A percentile compares a stretch with the other conserved stretches of the same genome.
Conservation (phyloP, 2,797 vertebrate genomes). For the Austrolebias charrua region DNA sequence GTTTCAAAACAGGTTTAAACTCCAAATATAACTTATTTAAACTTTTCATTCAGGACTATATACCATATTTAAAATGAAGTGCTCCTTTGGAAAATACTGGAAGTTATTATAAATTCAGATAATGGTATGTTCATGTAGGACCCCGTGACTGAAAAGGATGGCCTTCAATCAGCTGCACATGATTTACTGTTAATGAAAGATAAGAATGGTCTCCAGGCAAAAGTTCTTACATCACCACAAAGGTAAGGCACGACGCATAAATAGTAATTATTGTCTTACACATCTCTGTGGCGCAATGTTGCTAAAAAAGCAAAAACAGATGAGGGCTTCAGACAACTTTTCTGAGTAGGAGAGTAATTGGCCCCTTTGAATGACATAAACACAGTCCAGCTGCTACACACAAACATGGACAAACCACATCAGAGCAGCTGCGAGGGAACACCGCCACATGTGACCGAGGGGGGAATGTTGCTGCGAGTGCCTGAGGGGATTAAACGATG, state of each 20-base stretch:
- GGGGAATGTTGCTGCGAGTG: conserved; percentile 50
- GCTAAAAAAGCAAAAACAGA: conserved; percentile 47
- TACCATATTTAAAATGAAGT: too few relatives aligned
- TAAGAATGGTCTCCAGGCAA: conserved; percentile 6
- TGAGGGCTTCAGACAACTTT: conserved; percentile 48
- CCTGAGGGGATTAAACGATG: conserved; percentile 40
- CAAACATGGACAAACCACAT: conserved; percentile 67
- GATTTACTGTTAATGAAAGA: conserved; percentile 25
- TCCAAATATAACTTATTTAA: too few relatives aligned
- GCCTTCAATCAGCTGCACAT: conserved; percentile 6
- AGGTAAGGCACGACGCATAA: conserved; percentile 27
- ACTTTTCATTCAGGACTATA: too few relatives aligned
- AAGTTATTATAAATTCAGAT: not conserved
- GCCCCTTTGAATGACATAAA: conserved; percentile 51
- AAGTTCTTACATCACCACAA: conserved; percentile 10
- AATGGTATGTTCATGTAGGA: not conserved
- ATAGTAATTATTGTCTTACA: conserved; percentile 44
- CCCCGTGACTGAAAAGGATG: not conserved
- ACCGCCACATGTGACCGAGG: conserved; percentile 22
- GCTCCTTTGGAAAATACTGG: too few relatives aligned
- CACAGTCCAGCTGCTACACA: conserved; percentile 36
- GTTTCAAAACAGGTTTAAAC: too few relatives aligned
- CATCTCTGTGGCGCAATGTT: conserved; percentile 23
- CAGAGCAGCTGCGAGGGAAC: conserved; percentile 29
- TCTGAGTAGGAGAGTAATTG: conserved; percentile 51